Percentiles rank a stretch among this genome's conserved stretches.
Evolutionary conservation across 2,113 vertebrate genomes (phyloP).

Genomic region (Pseudorectes ferrugineus): DNA sequence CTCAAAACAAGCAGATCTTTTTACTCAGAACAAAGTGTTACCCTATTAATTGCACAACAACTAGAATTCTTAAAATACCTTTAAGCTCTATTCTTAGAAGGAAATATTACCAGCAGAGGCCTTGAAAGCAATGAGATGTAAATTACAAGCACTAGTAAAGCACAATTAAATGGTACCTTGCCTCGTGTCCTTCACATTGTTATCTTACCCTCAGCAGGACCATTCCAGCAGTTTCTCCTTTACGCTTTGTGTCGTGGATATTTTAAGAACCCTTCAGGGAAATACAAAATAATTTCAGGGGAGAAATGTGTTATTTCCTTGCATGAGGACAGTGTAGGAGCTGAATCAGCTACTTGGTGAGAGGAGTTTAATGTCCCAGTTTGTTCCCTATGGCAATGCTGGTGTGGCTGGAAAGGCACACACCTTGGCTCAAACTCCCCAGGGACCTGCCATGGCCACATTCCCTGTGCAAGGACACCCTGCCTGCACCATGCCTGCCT

Average conservation of each 20-base stretch:
- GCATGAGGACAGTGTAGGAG: not conserved
- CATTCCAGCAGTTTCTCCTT: not conserved
- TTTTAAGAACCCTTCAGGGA: not conserved
- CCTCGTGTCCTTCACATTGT: not conserved
- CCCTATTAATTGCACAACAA: constrained; percentile 26
- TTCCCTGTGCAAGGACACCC: not conserved
- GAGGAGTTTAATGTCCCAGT: not conserved
- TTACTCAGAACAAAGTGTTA: constrained; percentile 26
- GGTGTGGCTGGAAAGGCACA: not conserved
- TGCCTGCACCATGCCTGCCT: fast-evolving
- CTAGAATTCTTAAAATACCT: constrained; percentile 55
- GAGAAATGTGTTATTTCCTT: not conserved
- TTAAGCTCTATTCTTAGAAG: constrained; percentile 38
- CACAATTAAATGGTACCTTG: not conserved
- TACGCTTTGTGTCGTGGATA: not conserved
- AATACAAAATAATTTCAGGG: not conserved
- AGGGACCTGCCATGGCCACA: not conserved
- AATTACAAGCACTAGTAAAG: not conserved
- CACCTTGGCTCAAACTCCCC: not conserved
- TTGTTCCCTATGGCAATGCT: fast-evolving
- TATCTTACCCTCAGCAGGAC: not conserved
- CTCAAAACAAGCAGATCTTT: constrained; percentile 48
- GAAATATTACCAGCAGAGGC: constrained; percentile 11
- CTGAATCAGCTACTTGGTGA: not conserved
- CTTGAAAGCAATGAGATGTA: not conserved